Conservation (phyloP, 1,140 invertebrate species). For the Lepidurus couesii region DNA sequence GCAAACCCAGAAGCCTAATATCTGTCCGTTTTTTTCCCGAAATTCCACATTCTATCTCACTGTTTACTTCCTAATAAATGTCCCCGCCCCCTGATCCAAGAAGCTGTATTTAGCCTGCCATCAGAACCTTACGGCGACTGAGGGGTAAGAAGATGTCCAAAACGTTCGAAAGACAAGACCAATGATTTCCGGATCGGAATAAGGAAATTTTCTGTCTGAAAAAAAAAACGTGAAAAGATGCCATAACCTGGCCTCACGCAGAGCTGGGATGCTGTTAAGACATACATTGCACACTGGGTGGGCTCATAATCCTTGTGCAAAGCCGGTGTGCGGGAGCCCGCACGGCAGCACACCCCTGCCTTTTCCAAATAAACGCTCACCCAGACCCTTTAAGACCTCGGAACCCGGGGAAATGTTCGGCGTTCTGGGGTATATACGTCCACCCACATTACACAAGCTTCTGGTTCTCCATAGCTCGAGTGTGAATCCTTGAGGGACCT, state of each 20-base stretch:
- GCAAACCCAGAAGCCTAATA: constrained; percentile 6
- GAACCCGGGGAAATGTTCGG: background rate
- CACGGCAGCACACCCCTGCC: constrained; percentile 20
- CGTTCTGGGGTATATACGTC: background rate
- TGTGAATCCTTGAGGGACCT: too few relatives aligned
- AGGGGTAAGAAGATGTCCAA: too few relatives aligned
- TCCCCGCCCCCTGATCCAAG: too few relatives aligned
- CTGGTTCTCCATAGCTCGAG: too few relatives aligned
- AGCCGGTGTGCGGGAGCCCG: constrained; percentile 19
- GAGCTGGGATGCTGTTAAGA: constrained; percentile 14
- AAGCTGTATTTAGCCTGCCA: too few relatives aligned
- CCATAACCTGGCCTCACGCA: constrained; percentile 13
- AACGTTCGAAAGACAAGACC: too few relatives aligned
- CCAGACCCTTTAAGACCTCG: constrained; percentile 14
- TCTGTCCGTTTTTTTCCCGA: background rate
- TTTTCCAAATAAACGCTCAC: constrained; percentile 16
- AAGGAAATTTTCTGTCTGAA: too few relatives aligned
- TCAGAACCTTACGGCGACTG: too few relatives aligned
- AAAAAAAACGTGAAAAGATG: background rate
- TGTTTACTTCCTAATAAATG: too few relatives aligned
- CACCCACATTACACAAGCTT: background rate
- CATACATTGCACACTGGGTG: constrained; percentile 21
- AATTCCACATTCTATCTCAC: too few relatives aligned
- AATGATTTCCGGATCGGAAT: too few relatives aligned
- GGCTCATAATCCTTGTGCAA: constrained; percentile 21